Evolutionary conservation across 1,140 invertebrate genomes (phyloP).

Genomic region (Drosophila repletoides): DNA sequence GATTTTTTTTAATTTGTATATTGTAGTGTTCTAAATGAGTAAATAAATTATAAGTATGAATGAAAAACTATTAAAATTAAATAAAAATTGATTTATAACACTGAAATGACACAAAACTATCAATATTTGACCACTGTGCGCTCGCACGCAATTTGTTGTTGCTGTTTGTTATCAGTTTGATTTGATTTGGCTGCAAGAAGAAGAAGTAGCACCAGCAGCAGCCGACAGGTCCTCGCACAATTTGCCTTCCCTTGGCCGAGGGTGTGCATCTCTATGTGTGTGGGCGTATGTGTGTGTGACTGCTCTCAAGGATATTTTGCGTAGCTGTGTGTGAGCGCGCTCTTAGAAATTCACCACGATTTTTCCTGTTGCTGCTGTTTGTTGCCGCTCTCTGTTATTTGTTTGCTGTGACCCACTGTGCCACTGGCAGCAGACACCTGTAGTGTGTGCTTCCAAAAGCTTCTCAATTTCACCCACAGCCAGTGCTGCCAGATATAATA

Average conservation of each 20-base stretch:
- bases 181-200: constrained; percentile 59
- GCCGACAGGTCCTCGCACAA: constrained; percentile 62
- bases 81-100: no score
- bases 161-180: constrained; percentile 69
- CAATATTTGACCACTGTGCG: no score
- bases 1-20: no score
- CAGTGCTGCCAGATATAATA: constrained; percentile 32
- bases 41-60: no score
- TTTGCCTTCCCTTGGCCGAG: constrained; percentile 59
- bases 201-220: constrained; percentile 4
- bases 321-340: neutral
- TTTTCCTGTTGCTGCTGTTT: constrained; percentile 41
- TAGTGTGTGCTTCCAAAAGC: constrained; percentile 54
- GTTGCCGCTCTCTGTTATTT: constrained; percentile 15
- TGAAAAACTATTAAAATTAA: no score
- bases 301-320: constrained; percentile 45
- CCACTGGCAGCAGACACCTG: constrained; percentile 51
- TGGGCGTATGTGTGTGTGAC: constrained; percentile 9
- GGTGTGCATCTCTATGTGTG: no score
- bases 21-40: no score
- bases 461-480: constrained; percentile 9
- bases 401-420: constrained; percentile 16
- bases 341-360: constrained; percentile 55
- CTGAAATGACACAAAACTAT: no score
- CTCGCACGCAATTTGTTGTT: constrained; percentile 31